These are phyloP conservation scores for Nasua narica DNA, from an alignment of 2,797 vertebrate species.

Conservation along the genomic window DNA sequence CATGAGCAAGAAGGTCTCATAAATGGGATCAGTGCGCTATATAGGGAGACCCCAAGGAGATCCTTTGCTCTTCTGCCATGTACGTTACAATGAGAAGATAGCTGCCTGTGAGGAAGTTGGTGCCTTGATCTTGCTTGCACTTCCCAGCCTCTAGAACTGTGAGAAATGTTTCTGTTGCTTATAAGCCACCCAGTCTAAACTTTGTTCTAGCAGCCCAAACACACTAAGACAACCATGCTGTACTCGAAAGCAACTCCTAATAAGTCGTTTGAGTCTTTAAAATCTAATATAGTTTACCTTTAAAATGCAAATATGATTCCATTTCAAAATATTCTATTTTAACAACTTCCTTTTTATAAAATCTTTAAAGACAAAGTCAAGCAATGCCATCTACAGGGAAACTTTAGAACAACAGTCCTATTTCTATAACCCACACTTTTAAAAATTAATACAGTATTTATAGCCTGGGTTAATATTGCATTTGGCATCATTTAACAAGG, in stretches of 20 bases:
- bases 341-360: not conserved
- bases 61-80: not conserved
- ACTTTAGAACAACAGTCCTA: conserved; percentile 29
- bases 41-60: not conserved
- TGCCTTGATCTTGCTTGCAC: not conserved
- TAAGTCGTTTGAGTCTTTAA: not conserved
- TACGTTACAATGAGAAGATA: not conserved
- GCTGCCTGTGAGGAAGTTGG: not conserved
- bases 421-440: not conserved
- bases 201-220: not conserved
- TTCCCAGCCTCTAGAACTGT: not conserved
- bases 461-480: not conserved
- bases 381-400: conserved; percentile 67
- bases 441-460: not conserved
- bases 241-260: conserved; percentile 5
- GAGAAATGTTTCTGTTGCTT: not conserved
- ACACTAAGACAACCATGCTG: not conserved
- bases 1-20: not conserved
- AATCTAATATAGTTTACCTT: conserved; percentile 35
- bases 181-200: not conserved
- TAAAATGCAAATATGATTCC: conserved; percentile 24
- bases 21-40: not conserved
- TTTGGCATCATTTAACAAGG: not conserved
- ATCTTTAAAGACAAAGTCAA: conserved; percentile 41
- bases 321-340: conserved; percentile 28